phyloP scores from a whole-genome alignment of 2,888 invertebrate genomes.

The Drosophila nr. medialis region DNA sequence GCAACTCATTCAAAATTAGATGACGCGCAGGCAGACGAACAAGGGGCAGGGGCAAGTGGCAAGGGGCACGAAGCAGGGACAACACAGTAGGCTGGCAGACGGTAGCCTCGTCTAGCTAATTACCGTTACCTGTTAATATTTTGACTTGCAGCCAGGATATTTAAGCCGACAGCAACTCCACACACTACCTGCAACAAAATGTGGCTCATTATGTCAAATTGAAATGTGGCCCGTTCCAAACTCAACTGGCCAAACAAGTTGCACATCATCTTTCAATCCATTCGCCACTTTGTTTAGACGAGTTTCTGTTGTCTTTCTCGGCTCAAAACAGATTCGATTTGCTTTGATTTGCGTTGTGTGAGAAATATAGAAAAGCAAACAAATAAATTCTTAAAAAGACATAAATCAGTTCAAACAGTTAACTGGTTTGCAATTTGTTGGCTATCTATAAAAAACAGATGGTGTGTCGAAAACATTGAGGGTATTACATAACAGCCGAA shows the following conservation, averaged over 20 bases:
- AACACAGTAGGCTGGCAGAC: conserved; percentile 46
- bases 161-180: background rate
- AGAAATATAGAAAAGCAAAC: background rate
- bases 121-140: conserved; percentile 74
- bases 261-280: conserved; percentile 31
- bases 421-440: conserved; percentile 31
- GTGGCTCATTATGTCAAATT: conserved; percentile 71
- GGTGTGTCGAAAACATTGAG: background rate
- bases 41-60: background rate
- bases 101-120: conserved; percentile 70
- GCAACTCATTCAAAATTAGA: conserved; percentile 72
- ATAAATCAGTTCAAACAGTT: conserved; percentile 45
- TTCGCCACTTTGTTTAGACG: conserved; percentile 12
- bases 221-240: conserved; percentile 63
- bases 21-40: conserved; percentile 21
- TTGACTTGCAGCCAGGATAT: conserved; percentile 60
- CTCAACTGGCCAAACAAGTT: conserved; percentile 61
- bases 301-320: background rate
- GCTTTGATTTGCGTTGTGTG: background rate
- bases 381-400: conserved; percentile 17
- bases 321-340: background rate
- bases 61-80: background rate
- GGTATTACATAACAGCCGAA: background rate
- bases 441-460: background rate
- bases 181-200: conserved; percentile 37